Evolutionary conservation across 2,888 invertebrate genomes (phyloP).

Genomic region (Ophion slaviceki): DNA sequence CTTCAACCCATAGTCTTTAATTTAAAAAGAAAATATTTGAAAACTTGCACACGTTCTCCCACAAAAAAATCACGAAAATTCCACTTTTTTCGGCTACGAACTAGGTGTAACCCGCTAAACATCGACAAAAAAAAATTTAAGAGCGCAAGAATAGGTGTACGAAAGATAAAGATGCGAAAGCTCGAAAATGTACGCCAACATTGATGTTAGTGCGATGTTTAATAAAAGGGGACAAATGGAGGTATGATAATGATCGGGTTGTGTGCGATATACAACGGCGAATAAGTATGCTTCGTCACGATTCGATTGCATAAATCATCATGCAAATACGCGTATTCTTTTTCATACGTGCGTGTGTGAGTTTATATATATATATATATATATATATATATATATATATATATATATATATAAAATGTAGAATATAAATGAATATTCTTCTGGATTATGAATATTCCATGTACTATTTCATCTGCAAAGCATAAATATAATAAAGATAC

Average conservation of each 20-base stretch:
- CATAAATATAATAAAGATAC: neutral
- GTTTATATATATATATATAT: neutral
- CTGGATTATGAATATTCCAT: neutral
- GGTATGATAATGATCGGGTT: constrained; percentile 17
- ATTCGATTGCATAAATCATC: constrained; percentile 45
- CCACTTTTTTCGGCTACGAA: too few species aligned
- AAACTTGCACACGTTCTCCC: too few species aligned
- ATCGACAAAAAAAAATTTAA: too few species aligned
- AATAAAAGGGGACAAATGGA: neutral
- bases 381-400: too few species aligned
- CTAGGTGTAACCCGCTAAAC: too few species aligned
- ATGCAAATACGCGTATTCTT: constrained; percentile 20
- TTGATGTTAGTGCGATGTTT: too few species aligned
- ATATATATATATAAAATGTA: neutral
- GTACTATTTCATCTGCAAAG: neutral
- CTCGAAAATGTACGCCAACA: too few species aligned
- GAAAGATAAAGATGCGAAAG: too few species aligned
- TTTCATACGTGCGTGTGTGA: neutral
- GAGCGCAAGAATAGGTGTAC: too few species aligned
- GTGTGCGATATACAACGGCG: constrained; percentile 15
- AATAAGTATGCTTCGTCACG: constrained; percentile 41
- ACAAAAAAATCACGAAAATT: too few species aligned
- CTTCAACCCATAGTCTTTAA: too few species aligned
- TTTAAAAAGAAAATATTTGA: too few species aligned
- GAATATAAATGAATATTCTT: neutral